phyloP scores from a whole-genome alignment of 2,888 invertebrate species.

The Agrotis segetum region DNA sequence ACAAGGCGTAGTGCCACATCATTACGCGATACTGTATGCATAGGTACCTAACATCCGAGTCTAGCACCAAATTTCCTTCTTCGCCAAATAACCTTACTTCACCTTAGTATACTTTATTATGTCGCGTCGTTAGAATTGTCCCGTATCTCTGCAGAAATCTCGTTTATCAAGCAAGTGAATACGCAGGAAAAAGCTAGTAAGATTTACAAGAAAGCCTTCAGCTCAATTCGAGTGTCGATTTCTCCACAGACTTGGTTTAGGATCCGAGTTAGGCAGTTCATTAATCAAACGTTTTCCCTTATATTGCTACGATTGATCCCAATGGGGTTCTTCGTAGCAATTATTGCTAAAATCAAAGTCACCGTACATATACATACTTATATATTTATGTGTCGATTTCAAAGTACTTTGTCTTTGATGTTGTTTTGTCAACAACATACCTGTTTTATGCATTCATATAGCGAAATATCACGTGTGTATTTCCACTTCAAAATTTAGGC shows the following conservation, averaged over 20 bases:
- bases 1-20: too few species aligned
- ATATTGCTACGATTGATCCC: slow-evolving; percentile 53
- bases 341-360: slow-evolving; percentile 33
- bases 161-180: too few species aligned
- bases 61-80: too few species aligned
- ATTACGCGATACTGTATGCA: too few species aligned
- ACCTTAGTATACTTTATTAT: too few species aligned
- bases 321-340: slow-evolving; percentile 17
- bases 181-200: background rate
- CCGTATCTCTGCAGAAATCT: too few species aligned
- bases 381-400: background rate
- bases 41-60: too few species aligned
- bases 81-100: too few species aligned
- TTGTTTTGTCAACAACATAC: background rate
- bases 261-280: slow-evolving; percentile 38
- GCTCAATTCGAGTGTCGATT: slow-evolving; percentile 16
- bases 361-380: background rate
- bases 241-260: slow-evolving; percentile 30
- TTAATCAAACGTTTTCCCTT: slow-evolving; percentile 49
- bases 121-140: too few species aligned
- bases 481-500: too few species aligned
- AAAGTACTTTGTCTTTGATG: slow-evolving; percentile 19
- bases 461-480: background rate
- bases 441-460: background rate
- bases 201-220: slow-evolving; percentile 3